These are phyloP conservation scores for Cerceris rybyensis DNA, from an alignment of 2,888 invertebrate genomes.

Conservation along the genomic window DNA sequence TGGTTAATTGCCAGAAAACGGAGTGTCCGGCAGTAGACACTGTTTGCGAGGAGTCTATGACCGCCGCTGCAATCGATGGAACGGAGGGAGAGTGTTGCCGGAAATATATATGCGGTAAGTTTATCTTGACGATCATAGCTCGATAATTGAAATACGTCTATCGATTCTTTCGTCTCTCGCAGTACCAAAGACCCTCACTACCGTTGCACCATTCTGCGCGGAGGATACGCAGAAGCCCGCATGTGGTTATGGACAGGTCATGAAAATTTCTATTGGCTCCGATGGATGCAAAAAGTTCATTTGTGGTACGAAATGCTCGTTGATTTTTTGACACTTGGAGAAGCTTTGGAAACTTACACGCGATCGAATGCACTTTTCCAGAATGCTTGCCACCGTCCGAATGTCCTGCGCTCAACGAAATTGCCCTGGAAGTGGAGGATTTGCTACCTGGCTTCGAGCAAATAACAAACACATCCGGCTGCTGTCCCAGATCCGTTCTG, in stretches of 20 bases:
- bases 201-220: constrained; percentile 83
- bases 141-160: background rate
- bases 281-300: constrained; percentile 89
- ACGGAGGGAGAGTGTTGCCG: constrained; percentile 87
- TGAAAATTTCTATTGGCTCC: constrained; percentile 86
- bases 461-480: constrained; percentile 85
- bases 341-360: background rate
- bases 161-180: background rate
- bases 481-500: constrained; percentile 86
- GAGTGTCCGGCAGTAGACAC: constrained; percentile 84
- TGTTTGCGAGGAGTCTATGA: constrained; percentile 85
- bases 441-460: constrained; percentile 86
- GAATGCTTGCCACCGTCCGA: constrained; percentile 89
- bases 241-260: constrained; percentile 88
- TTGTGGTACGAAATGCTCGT: constrained; percentile 84
- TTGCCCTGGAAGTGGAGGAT: constrained; percentile 81
- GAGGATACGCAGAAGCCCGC: constrained; percentile 86
- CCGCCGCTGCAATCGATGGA: constrained; percentile 83
- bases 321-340: background rate
- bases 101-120: constrained; percentile 86
- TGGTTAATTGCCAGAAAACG: constrained; percentile 86
- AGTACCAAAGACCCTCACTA: constrained; percentile 83
- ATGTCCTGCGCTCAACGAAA: constrained; percentile 82
- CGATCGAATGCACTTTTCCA: constrained; percentile 70
- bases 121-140: background rate